These are phyloP conservation scores for Cyphomyrus plagiostoma DNA, from an alignment of 2,113 vertebrate genomes.

Conservation along the genomic window DNA sequence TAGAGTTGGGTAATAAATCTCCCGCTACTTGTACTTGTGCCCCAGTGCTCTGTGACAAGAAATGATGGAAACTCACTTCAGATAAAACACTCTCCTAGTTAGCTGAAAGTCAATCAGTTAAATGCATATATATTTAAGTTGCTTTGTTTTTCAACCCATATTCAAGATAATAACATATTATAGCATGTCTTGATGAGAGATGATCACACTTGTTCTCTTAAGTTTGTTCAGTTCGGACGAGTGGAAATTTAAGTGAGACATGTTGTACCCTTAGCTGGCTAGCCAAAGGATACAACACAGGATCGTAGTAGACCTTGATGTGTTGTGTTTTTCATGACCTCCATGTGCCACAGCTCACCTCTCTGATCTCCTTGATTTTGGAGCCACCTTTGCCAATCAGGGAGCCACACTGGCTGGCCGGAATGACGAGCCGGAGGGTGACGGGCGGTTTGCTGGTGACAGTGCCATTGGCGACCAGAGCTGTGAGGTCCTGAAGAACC, in stretches of 20 bases:
- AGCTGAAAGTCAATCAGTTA: background rate
- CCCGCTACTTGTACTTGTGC: conserved; percentile 94
- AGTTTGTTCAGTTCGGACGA: background rate
- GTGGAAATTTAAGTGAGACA: background rate
- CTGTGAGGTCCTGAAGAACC: conserved; percentile 67
- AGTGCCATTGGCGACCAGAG: conserved; percentile 68
- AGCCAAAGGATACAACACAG: background rate
- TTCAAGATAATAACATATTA: background rate
- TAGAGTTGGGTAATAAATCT: conserved; percentile 91
- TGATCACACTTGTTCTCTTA: background rate
- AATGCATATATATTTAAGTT: background rate
- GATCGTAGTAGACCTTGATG: background rate
- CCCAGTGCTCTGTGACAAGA: conserved; percentile 69
- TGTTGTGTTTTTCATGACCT: background rate
- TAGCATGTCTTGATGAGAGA: background rate
- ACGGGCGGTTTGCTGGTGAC: conserved; percentile 76
- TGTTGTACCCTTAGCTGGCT: background rate
- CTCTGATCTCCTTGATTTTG: conserved; percentile 93
- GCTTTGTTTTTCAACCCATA: background rate
- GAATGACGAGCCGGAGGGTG: conserved; percentile 84
- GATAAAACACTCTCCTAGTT: background rate
- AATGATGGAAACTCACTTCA: background rate
- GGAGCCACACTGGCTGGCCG: conserved; percentile 88
- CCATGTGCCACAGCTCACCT: conserved; percentile 57
- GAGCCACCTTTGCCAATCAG: conserved; percentile 89